Base-by-base conservation (phyloP, 2,113 vertebrate genomes). In the Heptranchias perlo region DNA sequence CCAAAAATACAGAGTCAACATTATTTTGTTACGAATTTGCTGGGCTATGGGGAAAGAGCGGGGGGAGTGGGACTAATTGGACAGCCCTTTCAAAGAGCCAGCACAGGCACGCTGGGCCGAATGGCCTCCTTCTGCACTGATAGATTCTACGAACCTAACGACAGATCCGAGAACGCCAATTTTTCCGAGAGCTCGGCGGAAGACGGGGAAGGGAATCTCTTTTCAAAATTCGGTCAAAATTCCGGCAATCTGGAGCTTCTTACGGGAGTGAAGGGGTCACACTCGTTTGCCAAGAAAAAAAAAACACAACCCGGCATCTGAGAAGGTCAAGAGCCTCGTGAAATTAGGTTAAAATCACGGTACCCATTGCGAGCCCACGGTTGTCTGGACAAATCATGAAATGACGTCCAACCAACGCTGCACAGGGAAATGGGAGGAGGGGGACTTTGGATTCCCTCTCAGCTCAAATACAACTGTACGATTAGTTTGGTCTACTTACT, bases 401-500 rank as follows among this genome's bases (percentile, higher is more conserved):
- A 39, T 76, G 69, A 76, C 69, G n/a, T 76, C 10, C 69, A 11
- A 73, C 31, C n/a, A 35, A 0, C 8, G n/a, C 31, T 35, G 31
- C 7, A 78, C 73, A 78, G 35, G 73, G 73, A 78, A n/a, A 39
- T n/a, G 35, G 35, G 39, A n/a, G 25, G 39, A 49, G 47, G n/a
- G 76, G 35, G 44, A 62, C 0, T 94, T 94, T 64, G 61, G 28
- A 92, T 54, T 92, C 31, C 35, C 25, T 8, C 87, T 31, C 47
- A 52, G 39, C 82, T 86, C 39, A 18, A 65, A n/a, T 35, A 76
- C 52, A 35, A 35, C 1, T 0, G 47, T 52, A 54, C 23, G 31
- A 8, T 31, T 76, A 67, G 96, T 78, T 96, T 96, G 96, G 69
- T 94, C 96, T 69, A 98, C 99, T 99, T 98, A 99, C 99, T 99